phyloP scores from a whole-genome alignment of 2,797 vertebrate genomes.

The Kryptopterus vitreolus region DNA sequence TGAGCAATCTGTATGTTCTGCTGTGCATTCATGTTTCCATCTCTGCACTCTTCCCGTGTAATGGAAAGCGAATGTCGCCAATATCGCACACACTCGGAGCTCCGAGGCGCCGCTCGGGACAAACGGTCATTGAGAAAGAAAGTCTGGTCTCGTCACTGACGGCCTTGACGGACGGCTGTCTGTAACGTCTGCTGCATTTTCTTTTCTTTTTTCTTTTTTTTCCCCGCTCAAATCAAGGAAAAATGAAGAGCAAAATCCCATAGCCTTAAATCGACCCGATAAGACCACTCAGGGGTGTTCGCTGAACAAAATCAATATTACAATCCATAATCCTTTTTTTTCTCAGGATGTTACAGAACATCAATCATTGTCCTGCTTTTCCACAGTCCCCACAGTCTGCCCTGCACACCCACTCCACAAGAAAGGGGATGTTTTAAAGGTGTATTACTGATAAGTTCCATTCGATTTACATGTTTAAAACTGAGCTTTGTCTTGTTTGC shows the following conservation, averaged over 20 bases:
- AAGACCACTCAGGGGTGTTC: conserved; percentile 43
- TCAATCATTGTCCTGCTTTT: conserved; percentile 55
- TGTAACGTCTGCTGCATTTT: conserved; percentile 14
- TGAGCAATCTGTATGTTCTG: not conserved
- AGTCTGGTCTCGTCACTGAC: not conserved
- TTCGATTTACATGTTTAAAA: conserved; percentile 28
- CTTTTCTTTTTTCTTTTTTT: conserved; percentile 8
- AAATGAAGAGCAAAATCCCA: conserved; percentile 47
- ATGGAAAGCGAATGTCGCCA: not conserved
- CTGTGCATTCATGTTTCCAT: not conserved
- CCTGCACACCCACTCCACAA: conserved; percentile 26
- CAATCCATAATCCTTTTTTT: conserved; percentile 58
- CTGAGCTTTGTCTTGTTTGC: not conserved
- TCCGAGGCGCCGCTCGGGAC: not conserved
- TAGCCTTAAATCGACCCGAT: conserved; percentile 49
- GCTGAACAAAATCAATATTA: conserved; percentile 50
- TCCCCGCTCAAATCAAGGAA: conserved; percentile 34
- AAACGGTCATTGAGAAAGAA: not conserved
- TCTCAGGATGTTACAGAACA: conserved; percentile 58
- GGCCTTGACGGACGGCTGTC: conserved; percentile 34
- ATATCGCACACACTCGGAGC: not conserved
- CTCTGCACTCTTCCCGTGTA: not conserved
- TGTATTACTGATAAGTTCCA: conserved; percentile 21
- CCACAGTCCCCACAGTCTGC: conserved; percentile 38
- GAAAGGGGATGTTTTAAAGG: conserved; percentile 42